A percentile compares a stretch with the other conserved stretches of the same genome.
phyloP scores from a whole-genome alignment of 2,113 vertebrate genomes.

The Centropristis striata region DNA sequence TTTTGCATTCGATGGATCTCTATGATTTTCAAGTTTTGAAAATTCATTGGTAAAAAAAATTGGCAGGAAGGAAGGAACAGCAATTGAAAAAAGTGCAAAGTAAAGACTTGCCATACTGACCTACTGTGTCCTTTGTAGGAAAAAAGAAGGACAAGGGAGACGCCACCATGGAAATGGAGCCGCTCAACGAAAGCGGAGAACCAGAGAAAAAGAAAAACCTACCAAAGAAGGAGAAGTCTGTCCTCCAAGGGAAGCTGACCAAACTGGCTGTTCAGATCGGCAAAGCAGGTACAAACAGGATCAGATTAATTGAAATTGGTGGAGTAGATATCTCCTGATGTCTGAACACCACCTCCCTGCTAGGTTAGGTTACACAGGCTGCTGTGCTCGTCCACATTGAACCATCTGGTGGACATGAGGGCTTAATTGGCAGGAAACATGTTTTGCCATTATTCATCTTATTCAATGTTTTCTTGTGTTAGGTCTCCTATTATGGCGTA shows the following conservation, averaged over 20 bases:
- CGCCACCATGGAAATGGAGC: constrained; percentile 93
- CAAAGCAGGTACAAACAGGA: constrained; percentile 92
- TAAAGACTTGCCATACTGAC: not conserved
- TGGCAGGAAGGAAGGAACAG: no score
- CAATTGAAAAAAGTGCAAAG: no score
- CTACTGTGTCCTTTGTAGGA: constrained; percentile 74
- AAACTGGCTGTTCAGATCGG: constrained; percentile 98
- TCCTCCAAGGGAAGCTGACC: constrained; percentile 98
- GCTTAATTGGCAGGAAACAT: no score
- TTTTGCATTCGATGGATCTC: no score
- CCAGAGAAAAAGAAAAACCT: constrained; percentile 91
- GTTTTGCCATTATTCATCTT: not conserved
- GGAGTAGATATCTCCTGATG: not conserved
- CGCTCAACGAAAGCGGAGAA: constrained; percentile 92
- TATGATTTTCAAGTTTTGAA: no score
- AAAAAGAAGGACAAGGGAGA: constrained; percentile 93
- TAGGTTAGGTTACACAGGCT: not conserved
- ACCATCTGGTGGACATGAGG: not conserved
- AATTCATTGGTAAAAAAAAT: no score
- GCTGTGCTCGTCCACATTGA: not conserved
- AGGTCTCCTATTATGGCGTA: not conserved
- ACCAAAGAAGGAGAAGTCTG: constrained; percentile 98
- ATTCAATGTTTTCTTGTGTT: not conserved
- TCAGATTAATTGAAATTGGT: not conserved
- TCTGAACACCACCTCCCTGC: not conserved